A percentile compares a stretch with the other conserved stretches of the same genome.
These are phyloP conservation scores for Adela reaumurella DNA, from an alignment of 2,888 invertebrate genomes.

Conservation along the genomic window DNA sequence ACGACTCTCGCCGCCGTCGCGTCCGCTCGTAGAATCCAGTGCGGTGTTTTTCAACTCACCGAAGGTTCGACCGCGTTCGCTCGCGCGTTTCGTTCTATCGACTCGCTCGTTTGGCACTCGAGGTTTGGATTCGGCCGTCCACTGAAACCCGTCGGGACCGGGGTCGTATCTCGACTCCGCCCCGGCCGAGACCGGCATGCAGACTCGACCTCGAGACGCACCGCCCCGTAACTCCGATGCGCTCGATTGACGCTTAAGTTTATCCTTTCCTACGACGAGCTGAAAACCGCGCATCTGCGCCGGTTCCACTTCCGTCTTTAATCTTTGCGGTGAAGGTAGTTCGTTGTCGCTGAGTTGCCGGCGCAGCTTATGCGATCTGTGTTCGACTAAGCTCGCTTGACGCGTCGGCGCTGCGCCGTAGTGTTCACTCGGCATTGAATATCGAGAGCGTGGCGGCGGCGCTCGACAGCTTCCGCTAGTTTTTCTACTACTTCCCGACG, in stretches of 20 bases:
- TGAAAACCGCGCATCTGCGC: conserved; percentile 34
- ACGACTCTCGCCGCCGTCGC: conserved; percentile 13
- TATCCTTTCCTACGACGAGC: conserved; percentile 35
- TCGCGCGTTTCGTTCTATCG: conserved; percentile 24
- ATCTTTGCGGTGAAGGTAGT: not conserved
- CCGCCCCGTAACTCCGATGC: conserved; percentile 28
- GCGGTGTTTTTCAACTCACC: conserved; percentile 45
- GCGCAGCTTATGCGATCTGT: not conserved
- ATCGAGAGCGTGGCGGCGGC: conserved; percentile 15
- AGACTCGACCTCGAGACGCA: conserved; percentile 28
- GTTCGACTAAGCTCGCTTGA: conserved; percentile 35
- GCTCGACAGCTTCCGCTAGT: not conserved
- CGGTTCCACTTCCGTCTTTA: conserved; percentile 10
- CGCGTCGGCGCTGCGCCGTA: conserved; percentile 23
- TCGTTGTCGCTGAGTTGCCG: conserved; percentile 1
- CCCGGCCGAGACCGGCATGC: conserved; percentile 50
- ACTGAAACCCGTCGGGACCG: conserved; percentile 22
- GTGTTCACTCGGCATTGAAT: conserved; percentile 14
- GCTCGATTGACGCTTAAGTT: conserved; percentile 33
- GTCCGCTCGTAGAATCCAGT: conserved; percentile 31
- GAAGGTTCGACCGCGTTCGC: conserved; percentile 26
- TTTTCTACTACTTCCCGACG: conserved; percentile 26
- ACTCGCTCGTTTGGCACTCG: conserved; percentile 23
- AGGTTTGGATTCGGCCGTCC: conserved; percentile 5
- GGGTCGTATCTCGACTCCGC: conserved; percentile 37